Base-by-base conservation (phyloP, 1,140 invertebrate genomes). In the Phymorhynchus buccinoides region DNA sequence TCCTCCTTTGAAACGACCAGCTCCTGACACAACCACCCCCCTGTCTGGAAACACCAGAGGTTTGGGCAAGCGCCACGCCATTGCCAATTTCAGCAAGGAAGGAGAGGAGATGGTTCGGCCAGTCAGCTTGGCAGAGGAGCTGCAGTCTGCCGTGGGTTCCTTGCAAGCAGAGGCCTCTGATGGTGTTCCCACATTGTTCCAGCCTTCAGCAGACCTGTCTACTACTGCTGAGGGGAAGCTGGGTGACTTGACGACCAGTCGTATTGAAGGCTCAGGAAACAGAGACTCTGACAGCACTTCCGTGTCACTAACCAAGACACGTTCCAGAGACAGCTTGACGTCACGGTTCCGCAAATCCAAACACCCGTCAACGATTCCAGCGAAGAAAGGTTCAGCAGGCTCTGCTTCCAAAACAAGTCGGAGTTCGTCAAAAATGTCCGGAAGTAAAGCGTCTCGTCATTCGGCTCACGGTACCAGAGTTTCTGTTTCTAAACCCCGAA, bases 281-380 rank as follows among this genome's bases (percentile, higher is more conserved):
- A 42, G 52, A 2, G 44, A 41, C 9, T 41, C 30, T 22, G 77
- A 27, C n/a, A 52, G 14, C 42, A 32, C 42, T 22, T 16, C 42
- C 0, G 1, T 52, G 22, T 41, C 3, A 18, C n/a, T 18, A 9
- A n/a, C 42, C 42, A 79, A 41, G 3, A 41, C 18, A 27, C 18
- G 42, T 30, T 1, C 41, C 1, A 6, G 77, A 32, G 77, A 79
- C n/a, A 79, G 77, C 41, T 22, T 79, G 27, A 52, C 42, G 18
- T 22, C 77, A 6, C 77, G 41, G 35, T 79, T 79, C 44, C 77
- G 41, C 9, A 79, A 52, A 35, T 32, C 27, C 27, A 79, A 79
- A 22, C 41, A 27, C 41, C 75, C 14, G 75, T 4, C 3, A 0
- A n/a, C n/a, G n/a, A n/a, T 22, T 9, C 30, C 41, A 42, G 14